Evolutionary conservation across 1,140 invertebrate species (phyloP).

Genomic region (Bombus ignitus): DNA sequence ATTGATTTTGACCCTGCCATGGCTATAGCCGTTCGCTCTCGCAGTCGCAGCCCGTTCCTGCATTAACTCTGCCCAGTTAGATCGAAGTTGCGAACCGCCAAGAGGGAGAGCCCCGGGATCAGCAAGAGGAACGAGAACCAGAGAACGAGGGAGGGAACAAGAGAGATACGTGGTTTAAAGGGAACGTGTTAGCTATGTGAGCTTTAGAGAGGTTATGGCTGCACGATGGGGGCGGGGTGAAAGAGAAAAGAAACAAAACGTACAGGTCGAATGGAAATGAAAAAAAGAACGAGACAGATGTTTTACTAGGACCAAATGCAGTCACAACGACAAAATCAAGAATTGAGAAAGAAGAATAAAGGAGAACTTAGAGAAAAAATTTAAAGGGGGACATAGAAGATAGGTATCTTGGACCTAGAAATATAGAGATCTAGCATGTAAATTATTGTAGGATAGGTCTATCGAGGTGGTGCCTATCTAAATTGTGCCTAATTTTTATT

Average conservation of each 20-base stretch:
- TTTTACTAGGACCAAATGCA: not conserved
- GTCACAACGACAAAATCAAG: not conserved
- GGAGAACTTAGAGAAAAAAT: not conserved
- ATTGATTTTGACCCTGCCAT: slow-evolving; percentile 65
- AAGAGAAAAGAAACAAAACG: not conserved
- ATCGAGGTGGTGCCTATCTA: too few species aligned
- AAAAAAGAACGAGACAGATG: not conserved
- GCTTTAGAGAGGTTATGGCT: not conserved
- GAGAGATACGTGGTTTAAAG: slow-evolving; percentile 32
- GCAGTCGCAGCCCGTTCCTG: slow-evolving; percentile 25
- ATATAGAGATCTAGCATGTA: too few species aligned
- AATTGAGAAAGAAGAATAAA: not conserved
- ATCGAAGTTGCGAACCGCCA: slow-evolving; percentile 54
- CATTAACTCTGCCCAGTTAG: slow-evolving; percentile 49
- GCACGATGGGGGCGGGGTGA: not conserved
- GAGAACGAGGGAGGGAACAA: not conserved
- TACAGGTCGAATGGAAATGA: not conserved
- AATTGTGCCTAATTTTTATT: too few species aligned
- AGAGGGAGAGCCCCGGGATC: slow-evolving; percentile 21
- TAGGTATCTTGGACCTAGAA: too few species aligned
- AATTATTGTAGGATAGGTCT: too few species aligned
- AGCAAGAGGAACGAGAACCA: slow-evolving; percentile 8
- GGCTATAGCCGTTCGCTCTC: slow-evolving; percentile 4
- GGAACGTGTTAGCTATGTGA: slow-evolving; percentile 3
- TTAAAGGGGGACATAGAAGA: too few species aligned